phyloP scores from a whole-genome alignment of 2,888 invertebrate genomes.

The Pristionchus mayeri region DNA sequence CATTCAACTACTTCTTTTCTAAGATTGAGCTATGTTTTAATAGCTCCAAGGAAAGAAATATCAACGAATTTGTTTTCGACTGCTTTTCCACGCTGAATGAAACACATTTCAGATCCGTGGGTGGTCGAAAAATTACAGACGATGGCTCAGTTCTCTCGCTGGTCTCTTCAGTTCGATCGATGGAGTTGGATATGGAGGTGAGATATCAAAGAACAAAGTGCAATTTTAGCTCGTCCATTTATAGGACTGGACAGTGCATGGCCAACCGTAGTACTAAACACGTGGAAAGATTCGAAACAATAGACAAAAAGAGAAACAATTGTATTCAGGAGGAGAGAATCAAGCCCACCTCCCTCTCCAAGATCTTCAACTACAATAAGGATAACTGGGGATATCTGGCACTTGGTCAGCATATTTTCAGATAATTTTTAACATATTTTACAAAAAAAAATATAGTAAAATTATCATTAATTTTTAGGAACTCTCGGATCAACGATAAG shows the following conservation, averaged over 20 bases:
- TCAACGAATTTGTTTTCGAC: background rate
- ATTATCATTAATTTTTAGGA: conserved; percentile 32
- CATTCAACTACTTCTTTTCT: too few species aligned
- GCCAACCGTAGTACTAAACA: too few species aligned
- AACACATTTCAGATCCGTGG: background rate
- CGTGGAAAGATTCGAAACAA: background rate
- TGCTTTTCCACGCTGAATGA: too few species aligned
- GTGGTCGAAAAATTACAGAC: background rate
- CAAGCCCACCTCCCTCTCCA: conserved; percentile 67
- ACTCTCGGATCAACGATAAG: conserved; percentile 76
- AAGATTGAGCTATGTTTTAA: too few species aligned
- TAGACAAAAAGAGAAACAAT: background rate
- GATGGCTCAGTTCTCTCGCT: conserved; percentile 43
- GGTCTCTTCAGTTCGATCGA: conserved; percentile 43
- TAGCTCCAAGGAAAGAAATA: background rate
- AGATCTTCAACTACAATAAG: conserved; percentile 71
- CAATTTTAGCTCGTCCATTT: too few species aligned
- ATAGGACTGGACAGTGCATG: too few species aligned
- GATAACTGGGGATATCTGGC: conserved; percentile 68
- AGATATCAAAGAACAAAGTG: conserved; percentile 22
- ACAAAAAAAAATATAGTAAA: too few species aligned
- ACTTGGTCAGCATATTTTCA: conserved; percentile 60
- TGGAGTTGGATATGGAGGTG: conserved; percentile 48
- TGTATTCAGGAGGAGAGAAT: conserved; percentile 65
- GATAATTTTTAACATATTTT: too few species aligned